Base-by-base conservation (phyloP, 2,113 vertebrate species). In the Cyrtonyx montezumae region DNA sequence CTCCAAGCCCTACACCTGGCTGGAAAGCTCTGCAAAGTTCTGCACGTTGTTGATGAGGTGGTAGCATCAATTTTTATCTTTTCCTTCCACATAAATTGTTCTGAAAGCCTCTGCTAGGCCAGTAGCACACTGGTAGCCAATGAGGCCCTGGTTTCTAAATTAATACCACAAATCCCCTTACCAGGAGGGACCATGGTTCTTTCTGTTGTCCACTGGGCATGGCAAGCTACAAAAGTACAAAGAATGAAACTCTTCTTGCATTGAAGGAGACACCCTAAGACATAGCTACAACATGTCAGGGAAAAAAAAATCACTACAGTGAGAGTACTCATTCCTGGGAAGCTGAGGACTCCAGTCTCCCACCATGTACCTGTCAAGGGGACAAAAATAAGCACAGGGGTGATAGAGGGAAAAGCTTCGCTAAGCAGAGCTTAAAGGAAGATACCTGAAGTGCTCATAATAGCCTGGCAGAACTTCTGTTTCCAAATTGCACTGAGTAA, bases 381-480 rank as follows among this genome's bases (percentile, higher is more conserved):
- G 51, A 95, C 69, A 90, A 91, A 95, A 94, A 94, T 83, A 95
- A 80, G 25, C 28, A 77, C 68, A 30, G 48, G 28, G 77, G 51
- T 87, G 82, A 77, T 0, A 0, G 30, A 61, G 25, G 59, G 40
- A 40, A 81, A 94, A 93, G 89, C 65, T 90, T 86, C 86, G 67
- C 77, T 91, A 92, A 95, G 88, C 74, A 84, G 68, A 70, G 56
- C 56, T 80, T 87, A 59, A 1, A 70, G 80, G 82, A 92, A 90
- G 70, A 90, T 88, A 94, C 91, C 91, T 94, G 59, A 95, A 76
- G 79, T 67, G 51, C 61, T 90, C 11, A 0, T 88, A 90, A 95
- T 91, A 95, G 79, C 56, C 86, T 78, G 83, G 83, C 83, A 95
- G 66, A 94, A 96, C 36, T 94, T 95, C 59, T 90, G 65, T 81